Conservation (phyloP, 1,140 invertebrate species). For the Macrostomum lignano region DNA sequence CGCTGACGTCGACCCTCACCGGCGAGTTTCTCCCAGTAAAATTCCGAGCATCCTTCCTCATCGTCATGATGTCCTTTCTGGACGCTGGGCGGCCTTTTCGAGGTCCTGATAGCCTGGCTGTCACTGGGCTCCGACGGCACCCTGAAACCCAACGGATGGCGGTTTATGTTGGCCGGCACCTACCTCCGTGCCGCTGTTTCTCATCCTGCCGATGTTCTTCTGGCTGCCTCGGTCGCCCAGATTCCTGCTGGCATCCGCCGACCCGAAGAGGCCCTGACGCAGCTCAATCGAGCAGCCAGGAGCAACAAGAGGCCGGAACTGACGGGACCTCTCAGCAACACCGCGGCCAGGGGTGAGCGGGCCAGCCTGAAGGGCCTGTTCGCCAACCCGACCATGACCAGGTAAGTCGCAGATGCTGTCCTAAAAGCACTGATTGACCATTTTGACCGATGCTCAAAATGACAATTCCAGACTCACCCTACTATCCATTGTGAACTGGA, state of each 20-base stretch:
- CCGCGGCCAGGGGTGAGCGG: too few relatives aligned
- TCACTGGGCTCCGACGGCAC: too few relatives aligned
- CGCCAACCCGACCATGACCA: too few relatives aligned
- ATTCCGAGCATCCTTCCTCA: slow-evolving; percentile 62
- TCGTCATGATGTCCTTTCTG: slow-evolving; percentile 43
- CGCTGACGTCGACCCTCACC: slow-evolving; percentile 65
- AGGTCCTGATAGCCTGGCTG: slow-evolving; percentile 46
- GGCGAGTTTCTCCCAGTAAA: slow-evolving; percentile 68
- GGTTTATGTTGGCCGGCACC: slow-evolving; percentile 60
- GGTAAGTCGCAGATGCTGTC: too few relatives aligned
- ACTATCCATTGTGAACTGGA: too few relatives aligned
- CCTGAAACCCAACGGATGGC: slow-evolving; percentile 61
- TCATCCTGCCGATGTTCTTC: too few relatives aligned
- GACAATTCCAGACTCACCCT: too few relatives aligned
- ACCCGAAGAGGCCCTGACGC: slow-evolving; percentile 48
- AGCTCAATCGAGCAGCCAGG: slow-evolving; percentile 48
- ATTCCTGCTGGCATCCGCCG: slow-evolving; percentile 50
- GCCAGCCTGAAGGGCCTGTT: too few relatives aligned
- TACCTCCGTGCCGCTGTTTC: slow-evolving; percentile 52
- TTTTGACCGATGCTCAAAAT: too few relatives aligned
- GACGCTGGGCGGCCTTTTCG: slow-evolving; percentile 16
- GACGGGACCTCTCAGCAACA: too few relatives aligned
- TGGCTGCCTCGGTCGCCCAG: slow-evolving; percentile 67
- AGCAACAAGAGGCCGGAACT: too few relatives aligned
- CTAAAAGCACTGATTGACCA: too few relatives aligned